Evolutionary conservation across 2,888 invertebrate species (phyloP), one percentile per base, ranked within the genome.

Genomic region (Disparrhopalites patrizii): DNA sequence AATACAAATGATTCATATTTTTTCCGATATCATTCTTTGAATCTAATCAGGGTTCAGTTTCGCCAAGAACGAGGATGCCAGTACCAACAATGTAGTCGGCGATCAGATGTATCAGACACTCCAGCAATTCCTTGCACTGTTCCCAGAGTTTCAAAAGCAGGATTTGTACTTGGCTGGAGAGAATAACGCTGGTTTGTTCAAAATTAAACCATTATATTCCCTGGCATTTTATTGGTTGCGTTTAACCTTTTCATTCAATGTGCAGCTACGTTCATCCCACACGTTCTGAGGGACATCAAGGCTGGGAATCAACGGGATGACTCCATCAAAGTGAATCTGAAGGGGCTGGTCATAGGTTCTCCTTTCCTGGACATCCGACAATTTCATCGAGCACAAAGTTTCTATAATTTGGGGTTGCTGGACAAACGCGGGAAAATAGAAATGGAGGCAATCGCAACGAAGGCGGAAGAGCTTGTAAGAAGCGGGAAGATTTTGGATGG

Each of bases 101-200:
- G 40, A 5, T n/a, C n/a, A 3, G 3, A 18, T 40, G 3, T 3
- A 3, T 3, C 3, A n/a, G 5, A 18, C 40, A 15, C 40, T 93
- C 2, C 79, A 82, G 50, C 95, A 95, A 78, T 90, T 95, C 78
- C 93, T 92, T 78, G 81, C 85, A 71, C 77, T 95, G 0, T 95
- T 93, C 77, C 87, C 88, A 0, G 86, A 90, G 75, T 80, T 88
- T 28, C 85, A 85, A 76, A 77, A 81, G 0, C 88, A 88, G 75
- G 87, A 88, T 57, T 93, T 95, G 78, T 95, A 86, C 81, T 85
- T 92, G 0, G 87, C 90, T 0, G 94, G 95, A 0, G 94, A 95
- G 80, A 92, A 91, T 0, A 93, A 93, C 18, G 40, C 40, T 7
- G 40, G 40, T 40, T 7, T 3, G 13, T n/a, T n/a, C n/a, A n/a